phyloP scores from a whole-genome alignment of 30 jellyfish, hydroid and myxozoan species.

The Aurelia aurita complex sp. Pacific region DNA sequence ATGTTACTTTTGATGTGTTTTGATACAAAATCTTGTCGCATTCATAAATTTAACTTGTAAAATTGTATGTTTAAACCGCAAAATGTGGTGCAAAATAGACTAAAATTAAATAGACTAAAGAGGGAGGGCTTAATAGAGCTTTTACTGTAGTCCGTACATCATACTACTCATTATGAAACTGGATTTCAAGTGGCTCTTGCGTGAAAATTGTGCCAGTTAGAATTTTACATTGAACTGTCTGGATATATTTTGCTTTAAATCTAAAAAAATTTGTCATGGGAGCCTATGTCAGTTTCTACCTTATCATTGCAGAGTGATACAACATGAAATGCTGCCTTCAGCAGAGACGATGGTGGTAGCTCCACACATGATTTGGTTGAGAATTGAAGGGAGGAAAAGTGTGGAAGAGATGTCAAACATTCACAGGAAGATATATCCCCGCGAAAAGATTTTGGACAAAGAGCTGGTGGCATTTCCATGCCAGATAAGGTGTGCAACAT shows the following conservation, averaged over 20 bases:
- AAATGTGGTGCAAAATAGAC: no score
- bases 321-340: not conserved
- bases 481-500: not conserved
- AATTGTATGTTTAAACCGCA: no score
- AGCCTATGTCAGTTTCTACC: not conserved
- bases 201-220: no score
- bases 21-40: slow-evolving; percentile 6
- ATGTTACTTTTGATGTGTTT: no score
- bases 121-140: no score
- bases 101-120: no score
- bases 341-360: not conserved
- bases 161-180: no score
- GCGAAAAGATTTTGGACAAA: not conserved
- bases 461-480: slow-evolving; percentile 2
- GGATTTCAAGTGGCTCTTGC: no score
- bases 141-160: no score
- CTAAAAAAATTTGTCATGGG: no score
- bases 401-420: not conserved
- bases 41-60: not conserved
- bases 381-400: not conserved
- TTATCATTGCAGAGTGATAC: not conserved
- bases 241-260: no score
- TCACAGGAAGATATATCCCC: not conserved
- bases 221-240: no score
- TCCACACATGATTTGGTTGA: not conserved